Conservation (phyloP, 1,140 invertebrate species). For the Drosophila sucinea region DNA sequence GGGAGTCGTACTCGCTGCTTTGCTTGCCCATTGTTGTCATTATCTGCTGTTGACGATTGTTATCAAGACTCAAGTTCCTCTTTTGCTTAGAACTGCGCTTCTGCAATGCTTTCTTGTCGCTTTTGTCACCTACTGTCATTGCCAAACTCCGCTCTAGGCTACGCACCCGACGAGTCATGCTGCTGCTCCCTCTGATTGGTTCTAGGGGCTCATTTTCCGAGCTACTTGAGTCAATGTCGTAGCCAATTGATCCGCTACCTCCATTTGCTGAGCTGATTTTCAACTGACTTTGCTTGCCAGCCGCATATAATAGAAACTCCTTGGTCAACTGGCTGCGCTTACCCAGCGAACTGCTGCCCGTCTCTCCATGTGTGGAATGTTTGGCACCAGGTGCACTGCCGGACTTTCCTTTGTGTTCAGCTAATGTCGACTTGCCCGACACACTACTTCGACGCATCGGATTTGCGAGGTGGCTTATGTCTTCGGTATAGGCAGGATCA, state of each 20-base stretch:
- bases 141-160: slow-evolving; percentile 69
- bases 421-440: slow-evolving; percentile 52
- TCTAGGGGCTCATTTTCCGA: slow-evolving; percentile 64
- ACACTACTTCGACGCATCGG: slow-evolving; percentile 78
- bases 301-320: slow-evolving; percentile 66
- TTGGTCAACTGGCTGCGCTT: slow-evolving; percentile 72
- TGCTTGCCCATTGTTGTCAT: slow-evolving; percentile 16
- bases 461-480: slow-evolving; percentile 81
- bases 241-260: slow-evolving; percentile 21
- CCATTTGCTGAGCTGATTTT: slow-evolving; percentile 24
- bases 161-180: slow-evolving; percentile 58
- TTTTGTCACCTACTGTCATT: slow-evolving; percentile 32
- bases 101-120: slow-evolving; percentile 54
- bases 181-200: slow-evolving; percentile 35
- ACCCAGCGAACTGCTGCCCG: slow-evolving; percentile 56
- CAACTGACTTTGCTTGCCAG: slow-evolving; percentile 39
- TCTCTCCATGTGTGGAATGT: slow-evolving; percentile 2
- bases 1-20: slow-evolving; percentile 20
- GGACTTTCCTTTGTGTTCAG: slow-evolving; percentile 34
- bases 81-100: slow-evolving; percentile 77
- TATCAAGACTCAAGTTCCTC: slow-evolving; percentile 73
- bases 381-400: slow-evolving; percentile 1
- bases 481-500: slow-evolving; percentile 82
- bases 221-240: slow-evolving; percentile 66
- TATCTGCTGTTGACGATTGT: slow-evolving; percentile 41